Percentiles rank a stretch among this genome's conserved stretches.
phyloP scores from a whole-genome alignment of 1,140 invertebrate species.

The Himalopsyche phryganea region DNA sequence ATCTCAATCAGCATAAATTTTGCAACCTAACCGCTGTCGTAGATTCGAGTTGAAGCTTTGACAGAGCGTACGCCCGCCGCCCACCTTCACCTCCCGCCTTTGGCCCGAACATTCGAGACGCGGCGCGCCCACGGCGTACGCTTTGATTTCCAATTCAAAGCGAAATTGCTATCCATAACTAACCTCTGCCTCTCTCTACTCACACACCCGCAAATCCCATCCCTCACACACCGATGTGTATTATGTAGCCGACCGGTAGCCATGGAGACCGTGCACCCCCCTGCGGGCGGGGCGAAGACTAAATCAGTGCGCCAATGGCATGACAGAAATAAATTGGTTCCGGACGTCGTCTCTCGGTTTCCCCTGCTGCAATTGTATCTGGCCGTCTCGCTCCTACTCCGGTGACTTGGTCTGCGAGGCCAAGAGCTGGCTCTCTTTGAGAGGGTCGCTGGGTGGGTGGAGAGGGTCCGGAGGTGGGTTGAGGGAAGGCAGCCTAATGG shows the following conservation, averaged over 20 bases:
- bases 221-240: too few species aligned
- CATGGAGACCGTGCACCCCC: slow-evolving; percentile 45
- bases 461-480: too few species aligned
- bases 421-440: not conserved
- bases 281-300: slow-evolving; percentile 53
- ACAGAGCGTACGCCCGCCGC: not conserved
- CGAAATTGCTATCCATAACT: slow-evolving; percentile 56
- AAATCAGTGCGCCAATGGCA: slow-evolving; percentile 54
- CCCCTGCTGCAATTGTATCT: not conserved
- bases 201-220: too few species aligned
- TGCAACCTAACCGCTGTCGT: too few species aligned
- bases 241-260: slow-evolving; percentile 49
- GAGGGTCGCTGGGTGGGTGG: too few species aligned
- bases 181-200: slow-evolving; percentile 23
- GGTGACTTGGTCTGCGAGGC: slow-evolving; percentile 1
- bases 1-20: too few species aligned
- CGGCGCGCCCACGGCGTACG: slow-evolving; percentile 36
- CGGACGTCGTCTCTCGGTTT: slow-evolving; percentile 28
- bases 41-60: not conserved
- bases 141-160: slow-evolving; percentile 58
- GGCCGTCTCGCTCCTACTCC: not conserved
- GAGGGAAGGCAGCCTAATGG: too few species aligned
- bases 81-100: not conserved
- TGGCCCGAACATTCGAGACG: slow-evolving; percentile 20
- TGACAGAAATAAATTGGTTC: slow-evolving; percentile 58